phyloP scores from a whole-genome alignment of 1,140 invertebrate genomes.

The Drosophila yakuba region DNA sequence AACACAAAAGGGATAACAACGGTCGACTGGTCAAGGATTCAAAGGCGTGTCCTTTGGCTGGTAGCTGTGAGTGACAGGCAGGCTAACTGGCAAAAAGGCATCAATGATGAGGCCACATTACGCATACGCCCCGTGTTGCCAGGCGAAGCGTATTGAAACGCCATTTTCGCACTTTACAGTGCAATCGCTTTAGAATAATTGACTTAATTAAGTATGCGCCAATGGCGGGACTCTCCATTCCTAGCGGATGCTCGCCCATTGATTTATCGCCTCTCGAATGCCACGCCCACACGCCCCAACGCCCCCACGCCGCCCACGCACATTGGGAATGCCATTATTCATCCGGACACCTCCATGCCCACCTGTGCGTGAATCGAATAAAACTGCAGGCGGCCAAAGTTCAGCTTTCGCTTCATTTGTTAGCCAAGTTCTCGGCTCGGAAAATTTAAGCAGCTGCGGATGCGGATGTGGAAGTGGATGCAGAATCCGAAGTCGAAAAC shows the following conservation, averaged over 20 bases:
- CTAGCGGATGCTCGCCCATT: conserved; percentile 35
- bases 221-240: conserved; percentile 6
- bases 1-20: conserved; percentile 40
- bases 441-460: conserved; percentile 43
- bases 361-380: conserved; percentile 59
- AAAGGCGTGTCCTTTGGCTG: conserved; percentile 57
- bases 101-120: conserved; percentile 32
- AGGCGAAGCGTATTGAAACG: conserved; percentile 58
- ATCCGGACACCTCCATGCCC: conserved; percentile 44
- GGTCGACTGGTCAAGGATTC: conserved; percentile 67
- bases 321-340: conserved; percentile 64
- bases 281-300: neutral
- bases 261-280: conserved; percentile 59
- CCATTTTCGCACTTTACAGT: conserved; percentile 61
- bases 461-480: conserved; percentile 11
- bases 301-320: conserved; percentile 11
- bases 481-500: conserved; percentile 16
- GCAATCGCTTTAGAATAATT: conserved; percentile 74
- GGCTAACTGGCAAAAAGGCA: conserved; percentile 4
- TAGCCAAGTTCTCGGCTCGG: conserved; percentile 50
- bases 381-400: conserved; percentile 59
- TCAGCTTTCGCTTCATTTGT: conserved; percentile 73
- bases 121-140: conserved; percentile 52
- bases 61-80: conserved; percentile 31
- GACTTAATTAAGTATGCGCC: conserved; percentile 72